Conservation (phyloP, 2,113 vertebrate genomes). For the Agapornis roseicollis region DNA sequence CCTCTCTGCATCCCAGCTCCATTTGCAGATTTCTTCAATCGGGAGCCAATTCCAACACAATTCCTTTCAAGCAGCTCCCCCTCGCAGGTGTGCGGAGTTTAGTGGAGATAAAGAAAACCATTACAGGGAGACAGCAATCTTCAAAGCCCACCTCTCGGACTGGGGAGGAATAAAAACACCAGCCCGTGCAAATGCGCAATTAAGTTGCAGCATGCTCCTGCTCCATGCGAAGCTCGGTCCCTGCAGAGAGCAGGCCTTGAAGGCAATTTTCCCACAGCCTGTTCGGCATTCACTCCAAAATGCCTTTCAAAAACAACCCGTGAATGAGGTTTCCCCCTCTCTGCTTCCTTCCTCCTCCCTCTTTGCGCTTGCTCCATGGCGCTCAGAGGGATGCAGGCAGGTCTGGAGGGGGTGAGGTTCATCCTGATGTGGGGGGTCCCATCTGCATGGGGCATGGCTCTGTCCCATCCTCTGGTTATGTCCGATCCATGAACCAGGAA, state of each 20-base stretch:
- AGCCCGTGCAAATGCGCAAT: slow-evolving; percentile 76
- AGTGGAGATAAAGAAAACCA: slow-evolving; percentile 75
- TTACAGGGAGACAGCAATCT: slow-evolving; percentile 71
- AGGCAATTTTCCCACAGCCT: slow-evolving; percentile 77
- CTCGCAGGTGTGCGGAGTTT: slow-evolving; percentile 74
- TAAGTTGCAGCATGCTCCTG: slow-evolving; percentile 75
- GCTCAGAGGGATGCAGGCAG: slow-evolving; percentile 43
- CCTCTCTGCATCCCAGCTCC: slow-evolving; percentile 26
- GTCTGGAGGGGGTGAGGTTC: not conserved
- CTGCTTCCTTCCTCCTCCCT: slow-evolving; percentile 11
- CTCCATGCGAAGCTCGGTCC: slow-evolving; percentile 68
- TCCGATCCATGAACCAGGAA: not conserved
- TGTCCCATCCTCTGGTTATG: not conserved
- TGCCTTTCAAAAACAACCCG: slow-evolving; percentile 72
- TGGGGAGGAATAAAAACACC: slow-evolving; percentile 76
- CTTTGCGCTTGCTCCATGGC: not conserved
- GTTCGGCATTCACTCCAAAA: slow-evolving; percentile 73
- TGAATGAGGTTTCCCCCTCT: slow-evolving; percentile 46
- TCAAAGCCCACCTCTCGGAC: slow-evolving; percentile 78
- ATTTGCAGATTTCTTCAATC: slow-evolving; percentile 72
- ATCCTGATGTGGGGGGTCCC: not conserved
- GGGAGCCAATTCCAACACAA: slow-evolving; percentile 61
- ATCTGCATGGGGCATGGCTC: not conserved
- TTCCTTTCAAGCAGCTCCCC: slow-evolving; percentile 71
- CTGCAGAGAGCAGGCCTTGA: slow-evolving; percentile 71